These are phyloP conservation scores for Galerucella nymphaeae DNA, from an alignment of 2,888 invertebrate species.

Conservation along the genomic window DNA sequence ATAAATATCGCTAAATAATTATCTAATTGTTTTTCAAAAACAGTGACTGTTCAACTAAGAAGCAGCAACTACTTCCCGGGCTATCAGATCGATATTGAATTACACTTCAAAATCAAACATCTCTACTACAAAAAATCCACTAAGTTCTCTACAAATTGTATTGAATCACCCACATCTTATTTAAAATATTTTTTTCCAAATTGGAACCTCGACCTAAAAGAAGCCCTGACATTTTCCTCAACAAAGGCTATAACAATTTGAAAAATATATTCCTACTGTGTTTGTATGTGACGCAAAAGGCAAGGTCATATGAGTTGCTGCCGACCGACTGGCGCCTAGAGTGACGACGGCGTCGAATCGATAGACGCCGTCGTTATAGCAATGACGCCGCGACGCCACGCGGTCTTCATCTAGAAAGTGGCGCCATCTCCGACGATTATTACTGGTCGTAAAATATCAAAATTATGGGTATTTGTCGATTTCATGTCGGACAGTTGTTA, in stretches of 20 bases:
- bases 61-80: too few species aligned
- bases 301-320: conserved; percentile 54
- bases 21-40: too few species aligned
- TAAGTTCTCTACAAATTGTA: too few species aligned
- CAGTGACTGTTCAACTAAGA: too few species aligned
- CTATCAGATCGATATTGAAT: too few species aligned
- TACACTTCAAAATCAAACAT: too few species aligned
- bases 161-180: too few species aligned
- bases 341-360: conserved; percentile 38
- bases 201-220: too few species aligned
- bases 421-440: conserved; percentile 54
- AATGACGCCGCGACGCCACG: conserved; percentile 60
- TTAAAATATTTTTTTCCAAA: too few species aligned
- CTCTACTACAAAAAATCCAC: too few species aligned
- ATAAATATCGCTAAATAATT: too few species aligned
- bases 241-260: not conserved
- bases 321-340: conserved; percentile 55
- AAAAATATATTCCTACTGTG: conserved; percentile 1
- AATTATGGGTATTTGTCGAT: conserved; percentile 32
- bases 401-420: conserved; percentile 57
- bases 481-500: conserved; percentile 30
- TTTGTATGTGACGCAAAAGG: conserved; percentile 39
- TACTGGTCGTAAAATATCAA: conserved; percentile 27
- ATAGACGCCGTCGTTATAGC: conserved; percentile 52
- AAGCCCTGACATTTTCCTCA: not conserved